Percentiles rank a stretch among this genome's conserved stretches.
Evolutionary conservation across 2,113 vertebrate genomes (phyloP).

Genomic region (Chaetops frenatus): DNA sequence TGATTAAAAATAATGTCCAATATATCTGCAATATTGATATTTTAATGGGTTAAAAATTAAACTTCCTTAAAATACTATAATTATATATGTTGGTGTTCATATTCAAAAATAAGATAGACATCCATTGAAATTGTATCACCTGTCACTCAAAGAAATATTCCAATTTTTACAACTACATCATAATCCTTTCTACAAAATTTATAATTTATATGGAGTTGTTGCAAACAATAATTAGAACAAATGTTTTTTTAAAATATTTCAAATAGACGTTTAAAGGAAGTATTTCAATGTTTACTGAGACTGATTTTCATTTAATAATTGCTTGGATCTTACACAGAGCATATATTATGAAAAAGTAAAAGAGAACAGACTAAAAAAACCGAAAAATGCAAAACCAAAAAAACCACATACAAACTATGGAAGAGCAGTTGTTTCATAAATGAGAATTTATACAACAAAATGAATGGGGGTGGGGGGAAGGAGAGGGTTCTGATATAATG

Average conservation of each 20-base stretch:
- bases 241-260: not conserved
- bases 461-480: accelerated
- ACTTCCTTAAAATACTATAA: not conserved
- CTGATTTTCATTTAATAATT: not conserved
- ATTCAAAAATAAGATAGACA: not conserved
- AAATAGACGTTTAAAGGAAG: not conserved
- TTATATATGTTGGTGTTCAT: not conserved
- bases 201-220: not conserved
- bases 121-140: not conserved
- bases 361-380: not conserved
- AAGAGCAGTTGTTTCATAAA: not conserved
- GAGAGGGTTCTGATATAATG: not conserved
- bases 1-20: not conserved
- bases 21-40: not conserved
- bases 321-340: not conserved
- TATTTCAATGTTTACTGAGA: not conserved
- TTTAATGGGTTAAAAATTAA: not conserved
- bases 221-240: not conserved
- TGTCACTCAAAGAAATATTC: not conserved
- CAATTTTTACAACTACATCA: not conserved
- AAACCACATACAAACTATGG: too few species aligned
- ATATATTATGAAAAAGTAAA: not conserved
- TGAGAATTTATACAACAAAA: not conserved
- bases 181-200: not conserved
- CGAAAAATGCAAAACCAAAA: not conserved